Evolutionary conservation across 2,888 invertebrate species (phyloP), one percentile per base, ranked within the genome.

Genomic region (Lepidonotus clava): DNA sequence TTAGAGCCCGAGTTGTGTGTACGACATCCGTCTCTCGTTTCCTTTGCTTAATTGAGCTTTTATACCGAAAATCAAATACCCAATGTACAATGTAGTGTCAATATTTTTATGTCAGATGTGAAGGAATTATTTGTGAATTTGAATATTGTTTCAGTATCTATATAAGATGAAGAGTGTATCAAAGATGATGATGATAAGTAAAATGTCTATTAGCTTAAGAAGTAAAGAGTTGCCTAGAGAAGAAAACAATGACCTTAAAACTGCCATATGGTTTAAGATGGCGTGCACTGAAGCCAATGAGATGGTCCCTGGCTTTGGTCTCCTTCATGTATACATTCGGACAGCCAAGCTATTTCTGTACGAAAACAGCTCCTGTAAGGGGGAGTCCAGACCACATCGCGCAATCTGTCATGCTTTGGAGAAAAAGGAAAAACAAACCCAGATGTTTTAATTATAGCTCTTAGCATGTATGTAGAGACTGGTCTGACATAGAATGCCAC

Each of bases 71-170:
- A 56, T 32, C 46, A 53, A 76, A 71, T 51, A 87, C 67, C 66
- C 51, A 67, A 53, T 84, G 84, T 84, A 87, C 77, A 84, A 80
- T 87, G 87, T 87, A 87, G 71, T 83, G 84, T 87, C 71, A 80
- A 87, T 83, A 84, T 84, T 87, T 87, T 84, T 87, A 84, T 87
- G 84, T 76, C 84, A 56, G 56, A 77, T 77, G 86, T 86, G 87
- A 87, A 46, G 71, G 76, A 87, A 87, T 87, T 53, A 87, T 87
- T 87, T 84, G 87, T 87, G 76, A 84, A 76, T 87, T 87, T 87
- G 87, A 84, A 87, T 87, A 84, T 87, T 84, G 87, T 87, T 86
- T 86, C 86, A 76, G 77, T 86, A 86, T 80, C 80, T 86, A 86
- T 86, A 86, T 80, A 80, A 80, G 21, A 56, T 28, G 61, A 83